Base-by-base conservation (phyloP, 2,113 vertebrate genomes). In the Rynchops niger region DNA sequence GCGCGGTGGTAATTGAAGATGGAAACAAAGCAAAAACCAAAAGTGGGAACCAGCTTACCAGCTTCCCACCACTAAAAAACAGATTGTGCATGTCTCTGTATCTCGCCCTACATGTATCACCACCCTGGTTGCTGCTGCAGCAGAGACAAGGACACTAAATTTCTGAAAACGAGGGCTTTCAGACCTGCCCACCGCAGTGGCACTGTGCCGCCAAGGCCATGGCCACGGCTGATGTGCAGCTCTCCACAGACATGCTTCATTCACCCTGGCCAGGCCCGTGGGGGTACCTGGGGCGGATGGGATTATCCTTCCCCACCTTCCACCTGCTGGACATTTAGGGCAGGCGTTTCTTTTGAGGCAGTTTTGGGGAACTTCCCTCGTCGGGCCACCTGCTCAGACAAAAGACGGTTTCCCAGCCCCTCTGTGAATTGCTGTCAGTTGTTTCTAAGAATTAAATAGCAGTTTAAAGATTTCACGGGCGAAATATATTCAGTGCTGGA, bases 181-280 rank as follows among this genome's bases (percentile, higher is more conserved):
- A 32, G 69, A 53, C 6, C 18, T 53, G 34, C 10, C 25, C 36
- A 3, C 1, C 2, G 32, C 2, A 0, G 12, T 2, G 3, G 36
- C 29, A 6, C 8, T 19, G 18, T 47, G 20, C 50, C 0, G 1
- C 15, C 61, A 66, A 73, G 53, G 12, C 63, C 3, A 4, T 61
- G 50, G 30, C 52, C 0, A 1, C 0, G 2, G 18, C 27, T 67
- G 52, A 45, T 26, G 22, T 0, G 4, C 14, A 71, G 45, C 16
- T 85, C 32, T 72, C 40, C 0, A 0, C 34, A 80, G 45, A 45
- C 12, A 2, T 18, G 6, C 5, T 36, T 1, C 0, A 22, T 63
- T 56, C 66, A 43, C 6, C 4, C 27, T 6, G 22, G 9, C n/a
- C 0, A 0, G 43, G 21, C 9, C 34, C 6, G 1, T 1, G 6